Evolutionary conservation across 2,797 vertebrate genomes (phyloP).

Genomic region (Enteromius trimaculatus): DNA sequence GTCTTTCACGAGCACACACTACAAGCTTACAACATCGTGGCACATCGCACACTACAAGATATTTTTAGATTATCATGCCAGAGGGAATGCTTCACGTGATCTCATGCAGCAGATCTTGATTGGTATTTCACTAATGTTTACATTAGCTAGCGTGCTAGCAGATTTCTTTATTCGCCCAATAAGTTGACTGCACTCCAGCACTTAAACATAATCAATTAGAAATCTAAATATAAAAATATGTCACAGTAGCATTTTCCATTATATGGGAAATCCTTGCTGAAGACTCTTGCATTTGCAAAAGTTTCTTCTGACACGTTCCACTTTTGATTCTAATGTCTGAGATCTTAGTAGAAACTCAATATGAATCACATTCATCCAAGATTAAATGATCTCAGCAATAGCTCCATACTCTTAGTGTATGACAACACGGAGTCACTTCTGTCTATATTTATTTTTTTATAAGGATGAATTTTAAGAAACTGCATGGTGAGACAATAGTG

Average conservation of each 20-base stretch:
- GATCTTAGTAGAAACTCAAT: background rate
- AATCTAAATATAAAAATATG: background rate
- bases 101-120: no score
- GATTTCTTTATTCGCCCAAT: no score
- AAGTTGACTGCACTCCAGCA: no score
- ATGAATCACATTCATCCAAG: background rate
- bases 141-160: no score
- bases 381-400: background rate
- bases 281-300: background rate
- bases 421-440: background rate
- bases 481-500: background rate
- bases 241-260: background rate
- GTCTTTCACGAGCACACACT: no score
- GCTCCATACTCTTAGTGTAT: background rate
- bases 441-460: background rate
- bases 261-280: background rate
- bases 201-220: background rate
- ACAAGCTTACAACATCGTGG: no score
- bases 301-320: background rate
- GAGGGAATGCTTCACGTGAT: no score
- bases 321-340: background rate
- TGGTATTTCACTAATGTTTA: no score
- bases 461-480: background rate
- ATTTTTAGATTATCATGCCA: no score
- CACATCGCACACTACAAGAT: no score